A percentile compares a stretch with the other conserved stretches of the same genome.
Evolutionary conservation across 2,797 vertebrate genomes (phyloP).

Genomic region (Rhinella marina): DNA sequence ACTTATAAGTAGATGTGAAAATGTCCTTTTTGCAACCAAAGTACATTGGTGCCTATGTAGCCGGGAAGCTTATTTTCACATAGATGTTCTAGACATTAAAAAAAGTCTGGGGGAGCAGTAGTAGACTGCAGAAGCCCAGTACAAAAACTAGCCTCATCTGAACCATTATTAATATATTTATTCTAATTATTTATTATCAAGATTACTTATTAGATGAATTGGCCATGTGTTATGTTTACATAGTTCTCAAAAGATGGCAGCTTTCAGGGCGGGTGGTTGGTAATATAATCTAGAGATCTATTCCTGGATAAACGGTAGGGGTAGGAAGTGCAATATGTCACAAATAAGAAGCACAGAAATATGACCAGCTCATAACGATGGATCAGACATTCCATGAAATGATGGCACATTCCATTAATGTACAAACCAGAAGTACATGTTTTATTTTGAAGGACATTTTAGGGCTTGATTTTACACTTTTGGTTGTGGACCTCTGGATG

Average conservation of each 20-base stretch:
- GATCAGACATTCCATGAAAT: constrained; percentile 39
- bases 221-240: constrained; percentile 9
- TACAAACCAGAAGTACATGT: neutral
- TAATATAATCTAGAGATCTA: neutral
- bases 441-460: neutral
- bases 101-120: neutral
- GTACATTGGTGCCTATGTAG: neutral
- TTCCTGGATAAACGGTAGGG: too few relatives aligned
- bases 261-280: neutral
- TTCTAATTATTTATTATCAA: neutral
- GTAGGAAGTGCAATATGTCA: neutral
- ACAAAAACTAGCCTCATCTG: neutral
- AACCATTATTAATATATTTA: neutral
- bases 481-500: too few relatives aligned
- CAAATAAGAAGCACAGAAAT: constrained; percentile 25
- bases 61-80: neutral
- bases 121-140: neutral
- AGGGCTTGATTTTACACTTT: neutral
- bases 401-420: neutral
- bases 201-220: neutral
- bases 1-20: neutral
- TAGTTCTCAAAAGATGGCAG: neutral
- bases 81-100: neutral
- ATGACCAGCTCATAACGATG: neutral
- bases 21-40: constrained; percentile 9